Base-by-base conservation (phyloP, 1,140 invertebrate genomes). In the Temnothorax curvispinosus region DNA sequence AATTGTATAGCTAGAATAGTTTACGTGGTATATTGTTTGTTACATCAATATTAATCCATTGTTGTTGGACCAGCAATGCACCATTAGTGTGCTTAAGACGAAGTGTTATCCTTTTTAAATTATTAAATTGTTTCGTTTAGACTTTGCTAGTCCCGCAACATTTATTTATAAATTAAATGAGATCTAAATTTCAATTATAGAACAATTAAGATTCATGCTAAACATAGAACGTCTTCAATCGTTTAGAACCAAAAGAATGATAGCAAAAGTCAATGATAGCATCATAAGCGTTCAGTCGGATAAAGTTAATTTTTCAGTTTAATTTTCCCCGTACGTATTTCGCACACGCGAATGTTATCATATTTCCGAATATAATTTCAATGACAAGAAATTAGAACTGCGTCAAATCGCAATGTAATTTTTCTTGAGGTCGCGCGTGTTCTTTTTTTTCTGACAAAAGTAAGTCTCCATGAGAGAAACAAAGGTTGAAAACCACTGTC, bases 401-500 rank as follows among this genome's bases (percentile, higher is more conserved):
- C 27, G 8, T 76, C 3, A 11, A 38, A 41, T 71, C n/a, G n/a
- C 18, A 54, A 15, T 80, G 21, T 27, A 44, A 71, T 15, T 27
- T 0, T 9, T 50, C 1, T 15, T 50, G n/a, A 27, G 7, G 18
- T 52, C 3, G 11, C 4, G 32, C 18, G 2, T 54, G 3, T 27
- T 52, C 9, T 6, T 44, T 44, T 41, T n/a, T n/a, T 67, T 44
- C 4, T 44, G 2, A 21, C 15, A 32, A 47, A 50, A 69, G 8
- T 27, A 60, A 60, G 9, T 15, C 1, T 47, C 15, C 35, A 21
- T 15, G 3, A 50, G 47, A 38, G 35, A 56, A 65, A 44, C 41
- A 60, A 69, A 58, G 72, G 47, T 78, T 90, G 89, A 71, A 78
- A 85, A 78, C 85, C 78, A 74, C 85, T 89, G 85, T 13, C 41